These are phyloP conservation scores for Alosa alosa DNA, from an alignment of 2,113 vertebrate species.

Conservation along the genomic window DNA sequence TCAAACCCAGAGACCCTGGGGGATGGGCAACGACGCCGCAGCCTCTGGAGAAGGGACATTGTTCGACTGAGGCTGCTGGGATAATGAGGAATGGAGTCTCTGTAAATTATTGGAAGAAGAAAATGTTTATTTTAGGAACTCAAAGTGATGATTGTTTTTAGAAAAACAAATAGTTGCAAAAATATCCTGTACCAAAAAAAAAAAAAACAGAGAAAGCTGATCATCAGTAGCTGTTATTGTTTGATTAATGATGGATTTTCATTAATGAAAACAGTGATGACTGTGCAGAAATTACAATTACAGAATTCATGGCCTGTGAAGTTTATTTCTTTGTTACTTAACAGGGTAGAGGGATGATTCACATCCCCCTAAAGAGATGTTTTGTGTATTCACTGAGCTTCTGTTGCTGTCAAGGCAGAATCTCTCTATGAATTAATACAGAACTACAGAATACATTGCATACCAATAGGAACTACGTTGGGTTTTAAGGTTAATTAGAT, in stretches of 20 bases:
- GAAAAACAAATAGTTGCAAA: slow-evolving; percentile 48
- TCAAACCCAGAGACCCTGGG: slow-evolving; percentile 29
- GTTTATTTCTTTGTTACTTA: not conserved
- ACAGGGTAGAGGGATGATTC: slow-evolving; percentile 21
- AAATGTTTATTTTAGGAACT: slow-evolving; percentile 57
- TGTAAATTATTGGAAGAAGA: slow-evolving; percentile 39
- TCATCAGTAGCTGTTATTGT: slow-evolving; percentile 38
- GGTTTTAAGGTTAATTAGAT: not conserved
- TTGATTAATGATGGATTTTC: slow-evolving; percentile 38
- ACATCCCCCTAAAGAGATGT: not conserved
- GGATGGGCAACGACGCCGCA: not conserved
- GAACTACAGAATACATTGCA: not conserved
- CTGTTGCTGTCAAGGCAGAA: not conserved
- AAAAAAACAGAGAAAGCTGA: slow-evolving; percentile 19
- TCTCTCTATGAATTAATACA: not conserved
- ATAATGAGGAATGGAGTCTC: slow-evolving; percentile 30
- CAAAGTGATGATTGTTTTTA: slow-evolving; percentile 51
- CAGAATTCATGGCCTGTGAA: slow-evolving; percentile 4
- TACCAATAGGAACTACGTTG: not conserved
- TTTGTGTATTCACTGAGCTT: not conserved
- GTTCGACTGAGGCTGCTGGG: not conserved
- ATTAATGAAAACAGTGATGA: slow-evolving; percentile 45
- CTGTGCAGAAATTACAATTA: slow-evolving; percentile 46
- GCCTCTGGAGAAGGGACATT: not conserved
- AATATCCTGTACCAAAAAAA: slow-evolving; percentile 43